phyloP scores from a whole-genome alignment of 1,140 invertebrate genomes.

The Teleopsis dalmanni region DNA sequence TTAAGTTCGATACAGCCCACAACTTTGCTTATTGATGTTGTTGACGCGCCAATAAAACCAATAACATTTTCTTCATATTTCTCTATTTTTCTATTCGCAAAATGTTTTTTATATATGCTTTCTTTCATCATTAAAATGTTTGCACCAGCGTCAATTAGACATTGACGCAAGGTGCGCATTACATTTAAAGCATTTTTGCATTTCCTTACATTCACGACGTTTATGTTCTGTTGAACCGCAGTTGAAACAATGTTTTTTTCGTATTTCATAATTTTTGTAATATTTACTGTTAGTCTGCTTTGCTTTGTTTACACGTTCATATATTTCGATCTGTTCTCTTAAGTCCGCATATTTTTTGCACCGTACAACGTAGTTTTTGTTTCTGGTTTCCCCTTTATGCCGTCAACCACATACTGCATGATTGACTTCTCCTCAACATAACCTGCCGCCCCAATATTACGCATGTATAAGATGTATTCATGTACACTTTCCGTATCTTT shows the following conservation, averaged over 20 bases:
- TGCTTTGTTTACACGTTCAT: conserved; percentile 1
- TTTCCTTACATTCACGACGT: neutral
- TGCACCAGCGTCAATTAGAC: too few relatives aligned
- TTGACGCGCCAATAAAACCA: too few relatives aligned
- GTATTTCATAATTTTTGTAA: conserved; percentile 2
- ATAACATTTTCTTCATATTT: too few relatives aligned
- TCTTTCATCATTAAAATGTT: too few relatives aligned
- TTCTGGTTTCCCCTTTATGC: conserved; percentile 1
- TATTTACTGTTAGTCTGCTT: neutral
- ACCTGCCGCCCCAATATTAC: neutral
- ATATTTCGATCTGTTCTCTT: neutral
- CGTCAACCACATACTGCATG: neutral
- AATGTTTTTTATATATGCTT: too few relatives aligned
- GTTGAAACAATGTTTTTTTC: neutral
- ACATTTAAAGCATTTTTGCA: neutral
- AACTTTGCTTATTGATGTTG: too few relatives aligned
- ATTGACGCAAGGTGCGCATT: too few relatives aligned
- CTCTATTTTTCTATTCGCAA: too few relatives aligned
- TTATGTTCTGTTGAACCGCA: neutral
- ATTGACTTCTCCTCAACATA: neutral
- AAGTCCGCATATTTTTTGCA: neutral
- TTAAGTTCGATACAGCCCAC: too few relatives aligned
- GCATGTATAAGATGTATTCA: conserved; percentile 4
- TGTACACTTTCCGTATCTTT: conserved; percentile 1
- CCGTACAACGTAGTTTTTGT: neutral